phyloP scores from a whole-genome alignment of 2,888 invertebrate genomes.

The Melinopterus prodromus region DNA sequence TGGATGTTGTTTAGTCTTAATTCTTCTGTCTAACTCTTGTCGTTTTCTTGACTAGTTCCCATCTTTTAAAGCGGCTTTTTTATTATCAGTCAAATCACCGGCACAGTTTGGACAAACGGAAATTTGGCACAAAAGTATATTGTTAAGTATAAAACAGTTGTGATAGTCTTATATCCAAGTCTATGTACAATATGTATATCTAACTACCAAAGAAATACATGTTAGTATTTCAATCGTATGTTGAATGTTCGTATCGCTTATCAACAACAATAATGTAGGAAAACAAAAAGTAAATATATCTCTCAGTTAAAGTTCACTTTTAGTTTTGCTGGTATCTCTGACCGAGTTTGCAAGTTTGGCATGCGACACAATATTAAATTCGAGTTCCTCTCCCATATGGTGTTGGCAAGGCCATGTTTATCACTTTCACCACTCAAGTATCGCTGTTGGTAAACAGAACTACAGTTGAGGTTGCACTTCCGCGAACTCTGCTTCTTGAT shows the following conservation, averaged over 20 bases:
- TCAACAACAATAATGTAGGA: background rate
- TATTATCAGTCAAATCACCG: too few relatives aligned
- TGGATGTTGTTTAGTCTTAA: too few relatives aligned
- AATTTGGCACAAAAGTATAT: background rate
- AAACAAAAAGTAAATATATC: background rate
- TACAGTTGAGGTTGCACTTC: background rate
- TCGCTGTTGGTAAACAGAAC: background rate
- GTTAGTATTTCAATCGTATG: background rate
- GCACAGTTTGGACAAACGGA: too few relatives aligned
- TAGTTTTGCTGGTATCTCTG: background rate
- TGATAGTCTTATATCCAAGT: background rate
- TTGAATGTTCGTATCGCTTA: background rate
- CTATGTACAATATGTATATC: background rate
- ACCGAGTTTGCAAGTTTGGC: background rate
- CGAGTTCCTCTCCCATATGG: background rate
- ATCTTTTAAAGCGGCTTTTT: too few relatives aligned
- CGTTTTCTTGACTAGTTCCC: too few relatives aligned
- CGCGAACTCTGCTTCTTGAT: background rate
- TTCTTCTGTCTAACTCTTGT: too few relatives aligned
- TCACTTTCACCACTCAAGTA: background rate
- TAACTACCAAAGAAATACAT: background rate
- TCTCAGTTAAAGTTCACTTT: background rate
- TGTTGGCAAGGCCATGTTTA: background rate
- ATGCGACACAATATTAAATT: background rate
- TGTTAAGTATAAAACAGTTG: background rate